These are phyloP conservation scores for Hylaea fasciaria DNA, from an alignment of 2,888 invertebrate genomes.

Conservation along the genomic window DNA sequence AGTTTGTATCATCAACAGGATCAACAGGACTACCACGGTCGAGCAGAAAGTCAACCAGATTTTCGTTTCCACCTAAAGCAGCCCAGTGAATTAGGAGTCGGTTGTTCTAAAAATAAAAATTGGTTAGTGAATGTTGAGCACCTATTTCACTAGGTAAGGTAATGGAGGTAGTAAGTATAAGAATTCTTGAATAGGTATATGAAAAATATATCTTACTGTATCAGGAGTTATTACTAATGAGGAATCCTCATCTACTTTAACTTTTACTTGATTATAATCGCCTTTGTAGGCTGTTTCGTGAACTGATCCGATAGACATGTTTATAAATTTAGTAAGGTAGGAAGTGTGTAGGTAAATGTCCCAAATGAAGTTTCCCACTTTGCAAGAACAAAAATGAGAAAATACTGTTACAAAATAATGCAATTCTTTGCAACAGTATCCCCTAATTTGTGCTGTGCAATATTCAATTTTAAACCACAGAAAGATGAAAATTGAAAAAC, in stretches of 20 bases:
- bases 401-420: neutral
- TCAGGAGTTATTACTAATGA: conserved; percentile 61
- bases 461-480: no score
- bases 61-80: conserved; percentile 90
- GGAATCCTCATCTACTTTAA: conserved; percentile 84
- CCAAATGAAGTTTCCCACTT: no score
- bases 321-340: no score
- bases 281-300: conserved; percentile 90
- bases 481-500: neutral
- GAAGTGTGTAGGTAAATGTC: no score
- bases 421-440: no score
- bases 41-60: conserved; percentile 88
- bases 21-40: conserved; percentile 88
- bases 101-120: conserved; percentile 83
- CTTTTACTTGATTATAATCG: conserved; percentile 87
- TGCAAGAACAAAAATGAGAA: neutral
- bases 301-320: conserved; percentile 78
- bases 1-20: conserved; percentile 89
- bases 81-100: conserved; percentile 93
- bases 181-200: neutral
- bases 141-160: neutral
- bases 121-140: neutral
- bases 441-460: no score
- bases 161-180: neutral
- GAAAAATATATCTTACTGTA: conserved; percentile 54